phyloP scores from a whole-genome alignment of 1,140 invertebrate species.

The Idris sp. region DNA sequence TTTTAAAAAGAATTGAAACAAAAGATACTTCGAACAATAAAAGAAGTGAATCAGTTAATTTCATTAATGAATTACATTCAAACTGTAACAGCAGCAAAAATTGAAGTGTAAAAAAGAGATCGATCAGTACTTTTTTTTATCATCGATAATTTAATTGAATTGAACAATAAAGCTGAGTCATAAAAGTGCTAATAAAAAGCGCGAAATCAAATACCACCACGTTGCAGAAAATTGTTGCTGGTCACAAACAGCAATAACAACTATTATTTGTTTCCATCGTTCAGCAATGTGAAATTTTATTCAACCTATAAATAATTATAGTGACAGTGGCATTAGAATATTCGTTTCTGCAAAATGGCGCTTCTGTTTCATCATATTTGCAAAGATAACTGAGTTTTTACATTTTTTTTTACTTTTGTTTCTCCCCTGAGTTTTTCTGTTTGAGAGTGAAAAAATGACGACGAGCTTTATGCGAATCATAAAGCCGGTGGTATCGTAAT shows the following conservation, averaged over 20 bases:
- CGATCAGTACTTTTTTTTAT: conserved; percentile 26
- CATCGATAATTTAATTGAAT: conserved; percentile 23
- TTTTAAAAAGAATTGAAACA: no score
- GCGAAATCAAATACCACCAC: conserved; percentile 27
- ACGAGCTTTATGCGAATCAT: conserved; percentile 30
- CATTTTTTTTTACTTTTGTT: neutral
- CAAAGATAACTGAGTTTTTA: conserved; percentile 5
- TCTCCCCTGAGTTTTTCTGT: neutral
- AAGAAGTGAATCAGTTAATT: no score
- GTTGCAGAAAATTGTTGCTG: conserved; percentile 4
- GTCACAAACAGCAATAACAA: conserved; percentile 25
- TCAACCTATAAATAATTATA: conserved; percentile 13
- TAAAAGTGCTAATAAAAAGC: conserved; percentile 32
- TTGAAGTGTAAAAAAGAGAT: neutral
- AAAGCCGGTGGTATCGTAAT: conserved; percentile 42
- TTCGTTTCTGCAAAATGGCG: conserved; percentile 16
- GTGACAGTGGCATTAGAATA: conserved; percentile 15
- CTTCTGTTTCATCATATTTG: conserved; percentile 19
- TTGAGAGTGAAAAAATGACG: conserved; percentile 13
- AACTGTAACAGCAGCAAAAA: no score
- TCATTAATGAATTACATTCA: no score
- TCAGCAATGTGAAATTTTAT: conserved; percentile 19
- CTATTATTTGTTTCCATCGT: conserved; percentile 26
- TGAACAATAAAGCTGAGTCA: conserved; percentile 21
- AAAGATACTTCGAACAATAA: no score